Conservation (phyloP, 2,113 vertebrate genomes). For the Amazona guildingii region DNA sequence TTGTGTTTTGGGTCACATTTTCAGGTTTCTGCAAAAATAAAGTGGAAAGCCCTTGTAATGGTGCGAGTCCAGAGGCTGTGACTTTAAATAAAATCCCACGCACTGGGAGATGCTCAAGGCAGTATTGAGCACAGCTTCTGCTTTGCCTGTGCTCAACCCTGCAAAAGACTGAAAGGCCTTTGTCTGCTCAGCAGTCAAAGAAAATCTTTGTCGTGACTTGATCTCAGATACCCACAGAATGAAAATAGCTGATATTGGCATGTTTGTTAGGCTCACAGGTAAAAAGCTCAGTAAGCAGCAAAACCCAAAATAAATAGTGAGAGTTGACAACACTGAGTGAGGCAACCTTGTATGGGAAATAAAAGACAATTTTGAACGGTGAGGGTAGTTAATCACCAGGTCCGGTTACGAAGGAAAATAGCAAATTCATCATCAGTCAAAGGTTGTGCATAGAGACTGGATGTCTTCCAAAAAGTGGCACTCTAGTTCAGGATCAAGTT, state of each 20-base stretch:
- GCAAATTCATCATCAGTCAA: conserved; percentile 53
- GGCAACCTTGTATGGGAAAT: conserved; percentile 34
- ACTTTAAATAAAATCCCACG: conserved; percentile 29
- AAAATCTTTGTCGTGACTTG: conserved; percentile 52
- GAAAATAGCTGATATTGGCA: conserved; percentile 66
- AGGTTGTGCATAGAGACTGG: background rate
- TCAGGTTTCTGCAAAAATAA: background rate
- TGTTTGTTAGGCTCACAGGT: conserved; percentile 52
- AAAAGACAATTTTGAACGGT: conserved; percentile 37
- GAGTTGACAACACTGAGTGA: conserved; percentile 27
- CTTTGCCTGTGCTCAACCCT: conserved; percentile 37
- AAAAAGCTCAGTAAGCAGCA: conserved; percentile 57
- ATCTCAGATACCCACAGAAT: conserved; percentile 44
- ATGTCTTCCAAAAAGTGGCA: background rate
- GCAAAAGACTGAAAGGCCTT: conserved; percentile 50
- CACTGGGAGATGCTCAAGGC: conserved; percentile 41
- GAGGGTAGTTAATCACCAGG: conserved; percentile 37
- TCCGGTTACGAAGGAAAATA: conserved; percentile 36
- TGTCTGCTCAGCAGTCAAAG: conserved; percentile 64
- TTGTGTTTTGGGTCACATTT: background rate
- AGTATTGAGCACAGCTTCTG: background rate
- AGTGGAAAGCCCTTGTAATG: background rate
- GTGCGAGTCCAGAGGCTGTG: background rate
- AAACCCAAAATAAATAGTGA: conserved; percentile 42
- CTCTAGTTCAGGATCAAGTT: background rate